Evolutionary conservation across 2,888 invertebrate genomes (phyloP).

Genomic region (Adelognathus sp.): DNA sequence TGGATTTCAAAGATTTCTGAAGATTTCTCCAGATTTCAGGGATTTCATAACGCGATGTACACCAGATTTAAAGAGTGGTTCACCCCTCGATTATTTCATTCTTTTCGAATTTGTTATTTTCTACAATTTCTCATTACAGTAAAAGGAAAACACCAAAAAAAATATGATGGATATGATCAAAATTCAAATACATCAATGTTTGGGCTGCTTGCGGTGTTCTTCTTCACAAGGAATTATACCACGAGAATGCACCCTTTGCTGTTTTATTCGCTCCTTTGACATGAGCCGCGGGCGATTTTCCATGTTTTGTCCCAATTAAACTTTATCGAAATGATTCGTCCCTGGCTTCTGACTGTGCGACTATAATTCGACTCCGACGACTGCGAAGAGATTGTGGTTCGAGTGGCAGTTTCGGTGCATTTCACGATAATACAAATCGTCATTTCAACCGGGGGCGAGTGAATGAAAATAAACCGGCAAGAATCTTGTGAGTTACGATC

Average conservation of each 20-base stretch:
- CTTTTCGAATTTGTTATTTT: no score
- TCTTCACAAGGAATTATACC: not conserved
- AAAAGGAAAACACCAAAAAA: no score
- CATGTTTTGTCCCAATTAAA: constrained; percentile 29
- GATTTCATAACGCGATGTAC: no score
- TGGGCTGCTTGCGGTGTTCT: not conserved
- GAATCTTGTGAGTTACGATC: constrained; percentile 41
- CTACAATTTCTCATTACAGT: no score
- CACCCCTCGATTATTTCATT: no score
- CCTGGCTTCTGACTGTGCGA: constrained; percentile 26
- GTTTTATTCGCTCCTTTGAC: not conserved
- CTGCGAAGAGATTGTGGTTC: not conserved
- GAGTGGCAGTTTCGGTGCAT: not conserved
- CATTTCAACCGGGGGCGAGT: constrained; percentile 4
- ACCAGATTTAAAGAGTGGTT: no score
- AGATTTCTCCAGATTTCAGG: no score
- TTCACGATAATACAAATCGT: constrained; percentile 43
- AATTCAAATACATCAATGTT: not conserved
- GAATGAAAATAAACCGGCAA: constrained; percentile 40
- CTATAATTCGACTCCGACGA: not conserved
- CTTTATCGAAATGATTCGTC: constrained; percentile 30
- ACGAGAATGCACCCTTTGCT: not conserved
- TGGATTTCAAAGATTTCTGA: not conserved
- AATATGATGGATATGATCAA: no score
- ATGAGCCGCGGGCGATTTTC: constrained; percentile 6